phyloP scores from a whole-genome alignment of 2,888 invertebrate species.

The Oegoconia quadripuncta region DNA sequence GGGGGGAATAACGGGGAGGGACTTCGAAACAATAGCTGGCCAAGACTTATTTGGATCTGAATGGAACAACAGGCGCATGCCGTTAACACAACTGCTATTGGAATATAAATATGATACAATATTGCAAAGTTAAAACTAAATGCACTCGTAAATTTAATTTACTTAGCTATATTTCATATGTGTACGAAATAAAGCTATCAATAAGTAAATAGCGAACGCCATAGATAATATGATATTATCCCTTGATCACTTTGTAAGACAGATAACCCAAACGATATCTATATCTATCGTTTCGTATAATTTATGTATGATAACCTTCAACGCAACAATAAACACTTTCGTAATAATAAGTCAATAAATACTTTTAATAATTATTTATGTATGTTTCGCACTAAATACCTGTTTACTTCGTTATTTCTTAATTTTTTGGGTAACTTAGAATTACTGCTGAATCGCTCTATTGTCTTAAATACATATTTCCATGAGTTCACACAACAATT shows the following conservation, averaged over 20 bases:
- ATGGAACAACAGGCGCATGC: constrained; percentile 30
- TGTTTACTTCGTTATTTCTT: no score
- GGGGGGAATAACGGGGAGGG: constrained; percentile 65
- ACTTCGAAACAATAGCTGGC: constrained; percentile 52
- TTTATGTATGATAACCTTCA: no score
- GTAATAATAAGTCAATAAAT: no score
- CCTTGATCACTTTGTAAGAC: constrained; percentile 29
- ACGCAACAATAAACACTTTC: no score
- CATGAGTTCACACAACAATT: no score
- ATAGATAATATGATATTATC: constrained; percentile 20
- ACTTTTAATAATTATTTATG: no score
- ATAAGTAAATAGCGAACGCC: constrained; percentile 21
- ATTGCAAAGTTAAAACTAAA: not conserved
- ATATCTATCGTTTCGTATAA: no score
- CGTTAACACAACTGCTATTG: not conserved
- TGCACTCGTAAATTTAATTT: not conserved
- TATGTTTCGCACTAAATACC: no score
- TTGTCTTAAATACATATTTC: no score
- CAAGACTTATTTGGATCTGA: constrained; percentile 43
- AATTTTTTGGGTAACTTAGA: no score
- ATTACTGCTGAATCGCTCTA: no score
- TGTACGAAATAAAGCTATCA: constrained; percentile 33
- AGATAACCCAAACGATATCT: no score
- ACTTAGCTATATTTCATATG: not conserved
- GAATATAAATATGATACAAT: not conserved